phyloP scores from a whole-genome alignment of 2,888 invertebrate species.

The Dynastes maya region DNA sequence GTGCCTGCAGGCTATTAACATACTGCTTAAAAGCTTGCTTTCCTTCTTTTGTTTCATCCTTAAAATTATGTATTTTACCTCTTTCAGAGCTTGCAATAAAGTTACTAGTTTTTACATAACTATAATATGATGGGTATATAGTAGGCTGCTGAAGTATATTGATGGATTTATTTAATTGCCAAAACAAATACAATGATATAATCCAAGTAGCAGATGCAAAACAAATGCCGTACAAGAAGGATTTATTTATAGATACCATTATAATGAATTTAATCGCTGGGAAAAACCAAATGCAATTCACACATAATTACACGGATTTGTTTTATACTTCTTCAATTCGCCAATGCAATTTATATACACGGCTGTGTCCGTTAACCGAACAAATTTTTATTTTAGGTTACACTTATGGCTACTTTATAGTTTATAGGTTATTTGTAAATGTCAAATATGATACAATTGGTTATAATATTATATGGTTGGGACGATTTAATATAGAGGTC shows the following conservation, averaged over 20 bases:
- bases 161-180: constrained; percentile 72
- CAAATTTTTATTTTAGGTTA: too few species aligned
- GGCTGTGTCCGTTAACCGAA: too few species aligned
- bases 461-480: too few species aligned
- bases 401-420: background rate
- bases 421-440: background rate
- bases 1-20: constrained; percentile 70
- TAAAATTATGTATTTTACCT: constrained; percentile 51
- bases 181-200: constrained; percentile 81
- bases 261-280: constrained; percentile 6
- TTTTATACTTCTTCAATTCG: too few species aligned
- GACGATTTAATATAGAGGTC: too few species aligned
- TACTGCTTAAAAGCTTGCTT: constrained; percentile 60
- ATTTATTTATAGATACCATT: constrained; percentile 72
- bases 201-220: constrained; percentile 85
- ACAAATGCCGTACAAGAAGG: constrained; percentile 82
- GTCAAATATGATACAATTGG: background rate
- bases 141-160: constrained; percentile 24
- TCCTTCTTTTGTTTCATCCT: constrained; percentile 53
- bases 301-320: too few species aligned
- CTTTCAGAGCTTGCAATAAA: constrained; percentile 53
- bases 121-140: constrained; percentile 65
- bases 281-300: background rate
- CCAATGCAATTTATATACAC: too few species aligned
- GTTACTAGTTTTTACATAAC: constrained; percentile 52